These are phyloP conservation scores for Apotomis capreana DNA, from an alignment of 2,888 invertebrate species.

Conservation along the genomic window DNA sequence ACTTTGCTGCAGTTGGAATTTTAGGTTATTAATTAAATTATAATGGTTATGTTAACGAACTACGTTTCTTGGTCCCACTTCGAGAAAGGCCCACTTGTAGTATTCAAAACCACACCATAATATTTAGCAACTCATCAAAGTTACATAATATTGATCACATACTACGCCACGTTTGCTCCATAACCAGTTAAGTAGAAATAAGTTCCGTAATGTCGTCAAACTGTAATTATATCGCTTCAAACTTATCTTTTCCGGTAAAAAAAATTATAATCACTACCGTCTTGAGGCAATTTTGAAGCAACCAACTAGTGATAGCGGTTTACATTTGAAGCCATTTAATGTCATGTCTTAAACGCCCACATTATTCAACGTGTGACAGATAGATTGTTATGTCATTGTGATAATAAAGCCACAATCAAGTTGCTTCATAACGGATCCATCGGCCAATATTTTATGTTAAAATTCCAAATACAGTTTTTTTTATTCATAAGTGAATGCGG, in stretches of 20 bases:
- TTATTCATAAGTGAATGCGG: too few species aligned
- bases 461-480: neutral
- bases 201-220: conserved; percentile 37
- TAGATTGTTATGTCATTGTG: conserved; percentile 32
- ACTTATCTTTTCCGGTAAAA: conserved; percentile 15
- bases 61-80: too few species aligned
- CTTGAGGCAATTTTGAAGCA: conserved; percentile 1
- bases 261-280: conserved; percentile 5
- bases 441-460: neutral
- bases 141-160: conserved; percentile 26
- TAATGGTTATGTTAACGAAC: too few species aligned
- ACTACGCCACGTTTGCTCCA: conserved; percentile 26
- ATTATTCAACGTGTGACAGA: conserved; percentile 19
- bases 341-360: conserved; percentile 17
- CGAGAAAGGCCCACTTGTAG: neutral
- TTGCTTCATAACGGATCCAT: conserved; percentile 13
- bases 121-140: conserved; percentile 24
- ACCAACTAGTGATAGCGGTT: neutral
- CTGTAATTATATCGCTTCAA: conserved; percentile 25
- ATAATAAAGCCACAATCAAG: conserved; percentile 13
- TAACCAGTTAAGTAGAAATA: conserved; percentile 25
- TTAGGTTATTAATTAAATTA: too few species aligned
- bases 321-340: conserved; percentile 1
- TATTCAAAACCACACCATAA: neutral
- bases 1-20: too few species aligned